Evolutionary conservation across 2,888 invertebrate genomes (phyloP), one percentile per base, ranked within the genome.

Genomic region (Amblyteles armatorius): DNA sequence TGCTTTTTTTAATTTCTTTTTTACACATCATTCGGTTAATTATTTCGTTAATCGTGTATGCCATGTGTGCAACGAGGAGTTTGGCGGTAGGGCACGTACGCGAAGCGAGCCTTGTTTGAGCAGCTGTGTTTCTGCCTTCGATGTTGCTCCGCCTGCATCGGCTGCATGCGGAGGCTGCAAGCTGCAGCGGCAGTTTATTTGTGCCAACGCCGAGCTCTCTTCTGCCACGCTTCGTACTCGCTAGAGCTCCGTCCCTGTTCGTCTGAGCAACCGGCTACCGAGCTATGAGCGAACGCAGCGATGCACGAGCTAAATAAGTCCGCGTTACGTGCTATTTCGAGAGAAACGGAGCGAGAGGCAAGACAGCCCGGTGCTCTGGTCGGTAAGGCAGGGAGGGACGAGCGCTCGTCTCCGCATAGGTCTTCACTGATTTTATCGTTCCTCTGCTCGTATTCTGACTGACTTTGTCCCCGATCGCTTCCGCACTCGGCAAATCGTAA

Each of bases 311-410:
- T 85, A 88, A 88, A 89, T 88, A 85, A 86, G 87, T 88, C 85
- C 82, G 85, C 84, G 84, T 86, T 85, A 83, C 87, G 80, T 79
- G 87, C 89, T 89, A 88, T 89, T 89, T 89, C 85, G 85, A 82
- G 85, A 80, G 85, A 48, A 48, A 79, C 76, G 82, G 86, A 85
- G 85, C 84, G 84, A 82, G 88, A 81, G 82, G 33, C 74, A 82
- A 85, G 79, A 82, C 79, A 71, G 71, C 50, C 71, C 79, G 82
- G 57, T 67, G 69, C 81, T 79, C 82, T 60, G 48, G 82, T 82
- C 71, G 68, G 52, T 26, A 9, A 55, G 9, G n/a, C 13, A 16
- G 63, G 29, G 33, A 29, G 63, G 13, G 26, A 16, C n/a, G 5
- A 5, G n/a, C 63, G 1, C 63, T 63, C 85, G 79, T 83, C 79